Percentiles rank a stretch among this genome's conserved stretches.
Conservation (phyloP, 2,113 vertebrate genomes). For the Rhea americana region DNA sequence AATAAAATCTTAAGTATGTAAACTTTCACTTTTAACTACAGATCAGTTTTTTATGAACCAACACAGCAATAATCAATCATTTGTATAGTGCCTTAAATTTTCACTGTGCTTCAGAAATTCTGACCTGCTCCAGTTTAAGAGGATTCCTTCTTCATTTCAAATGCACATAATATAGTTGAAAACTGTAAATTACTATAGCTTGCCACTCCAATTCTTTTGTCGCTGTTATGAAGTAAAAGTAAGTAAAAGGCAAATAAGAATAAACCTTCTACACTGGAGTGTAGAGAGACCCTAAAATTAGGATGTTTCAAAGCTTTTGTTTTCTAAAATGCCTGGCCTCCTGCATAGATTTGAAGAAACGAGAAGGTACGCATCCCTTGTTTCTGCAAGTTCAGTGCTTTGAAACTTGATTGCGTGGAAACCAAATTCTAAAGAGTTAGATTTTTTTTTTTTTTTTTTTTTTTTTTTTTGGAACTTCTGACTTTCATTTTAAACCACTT, state of each 20-base stretch:
- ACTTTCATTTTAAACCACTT: background rate
- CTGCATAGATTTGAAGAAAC: background rate
- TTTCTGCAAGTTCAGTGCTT: background rate
- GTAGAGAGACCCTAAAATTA: background rate
- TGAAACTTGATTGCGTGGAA: background rate
- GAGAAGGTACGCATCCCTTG: background rate
- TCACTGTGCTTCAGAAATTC: background rate
- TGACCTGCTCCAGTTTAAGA: background rate
- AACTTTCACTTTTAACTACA: background rate
- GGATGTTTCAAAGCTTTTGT: background rate
- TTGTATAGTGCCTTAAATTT: background rate
- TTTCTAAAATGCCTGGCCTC: background rate
- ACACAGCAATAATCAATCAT: background rate
- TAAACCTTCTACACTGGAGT: background rate
- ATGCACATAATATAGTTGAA: background rate
- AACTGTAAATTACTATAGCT: background rate
- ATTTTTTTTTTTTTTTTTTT: background rate
- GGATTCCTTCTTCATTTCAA: background rate
- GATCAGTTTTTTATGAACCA: background rate
- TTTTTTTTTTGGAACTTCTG: background rate
- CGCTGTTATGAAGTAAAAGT: background rate
- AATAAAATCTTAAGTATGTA: background rate
- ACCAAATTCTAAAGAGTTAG: background rate
- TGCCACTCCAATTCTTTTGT: background rate
- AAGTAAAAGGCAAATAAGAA: background rate